Evolutionary conservation across 2,888 invertebrate species (phyloP).

Genomic region (Mycalesis mineus): DNA sequence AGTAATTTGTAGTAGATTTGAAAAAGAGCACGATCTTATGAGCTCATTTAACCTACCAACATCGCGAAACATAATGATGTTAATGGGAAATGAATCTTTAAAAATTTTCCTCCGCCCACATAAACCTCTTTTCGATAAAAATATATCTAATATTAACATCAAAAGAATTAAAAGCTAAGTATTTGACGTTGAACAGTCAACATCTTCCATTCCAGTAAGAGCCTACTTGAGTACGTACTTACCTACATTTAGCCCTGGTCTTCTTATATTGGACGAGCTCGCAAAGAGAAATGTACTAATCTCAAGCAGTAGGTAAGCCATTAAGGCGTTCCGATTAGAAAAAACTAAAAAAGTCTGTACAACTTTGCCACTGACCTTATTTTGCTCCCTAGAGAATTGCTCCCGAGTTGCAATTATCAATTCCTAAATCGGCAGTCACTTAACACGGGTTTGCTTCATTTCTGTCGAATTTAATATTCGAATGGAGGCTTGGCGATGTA

Average conservation of each 20-base stretch:
- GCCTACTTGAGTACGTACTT: conserved; percentile 28
- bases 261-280: conserved; percentile 17
- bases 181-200: conserved; percentile 11
- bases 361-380: conserved; percentile 32
- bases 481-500: conserved; percentile 54
- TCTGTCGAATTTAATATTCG: conserved; percentile 66
- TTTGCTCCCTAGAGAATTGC: conserved; percentile 22
- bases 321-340: conserved; percentile 4
- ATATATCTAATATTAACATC: not conserved
- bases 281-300: conserved; percentile 23
- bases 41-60: too few relatives aligned
- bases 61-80: too few relatives aligned
- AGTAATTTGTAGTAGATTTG: too few relatives aligned
- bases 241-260: conserved; percentile 27
- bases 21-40: too few relatives aligned
- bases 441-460: conserved; percentile 67
- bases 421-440: conserved; percentile 49
- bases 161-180: conserved; percentile 10
- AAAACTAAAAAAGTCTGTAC: not conserved
- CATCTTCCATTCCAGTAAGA: conserved; percentile 17
- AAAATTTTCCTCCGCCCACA: not conserved
- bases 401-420: conserved; percentile 26
- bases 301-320: conserved; percentile 15
- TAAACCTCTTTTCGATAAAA: not conserved
- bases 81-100: too few relatives aligned